These are phyloP conservation scores for Polymixis flavicincta DNA, from an alignment of 2,888 invertebrate species.

Conservation along the genomic window DNA sequence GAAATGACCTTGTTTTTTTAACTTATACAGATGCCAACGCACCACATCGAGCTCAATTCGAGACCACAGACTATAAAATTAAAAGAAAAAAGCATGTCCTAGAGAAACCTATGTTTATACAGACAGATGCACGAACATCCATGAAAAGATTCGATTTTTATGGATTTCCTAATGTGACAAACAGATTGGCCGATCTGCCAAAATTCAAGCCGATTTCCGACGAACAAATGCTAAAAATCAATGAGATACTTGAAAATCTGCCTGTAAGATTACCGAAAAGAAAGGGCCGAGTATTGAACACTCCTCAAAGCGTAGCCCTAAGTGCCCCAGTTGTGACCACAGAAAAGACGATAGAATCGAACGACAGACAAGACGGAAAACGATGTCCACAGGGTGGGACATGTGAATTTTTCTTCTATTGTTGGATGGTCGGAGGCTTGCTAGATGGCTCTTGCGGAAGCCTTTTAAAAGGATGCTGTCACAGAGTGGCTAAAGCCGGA, in stretches of 20 bases:
- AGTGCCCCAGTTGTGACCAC: constrained; percentile 46
- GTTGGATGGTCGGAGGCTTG: constrained; percentile 97
- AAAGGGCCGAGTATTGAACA: constrained; percentile 76
- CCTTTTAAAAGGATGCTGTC: constrained; percentile 96
- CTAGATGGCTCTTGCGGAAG: constrained; percentile 96
- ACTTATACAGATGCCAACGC: constrained; percentile 87
- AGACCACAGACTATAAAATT: constrained; percentile 67
- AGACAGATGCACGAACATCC: constrained; percentile 73
- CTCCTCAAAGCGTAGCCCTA: constrained; percentile 16
- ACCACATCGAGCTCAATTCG: constrained; percentile 85
- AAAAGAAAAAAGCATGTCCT: constrained; percentile 71
- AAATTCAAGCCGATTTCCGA: constrained; percentile 87
- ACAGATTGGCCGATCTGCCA: constrained; percentile 75
- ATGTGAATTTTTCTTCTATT: constrained; percentile 97
- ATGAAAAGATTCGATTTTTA: constrained; percentile 77
- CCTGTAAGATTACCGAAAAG: constrained; percentile 71
- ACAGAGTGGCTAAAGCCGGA: constrained; percentile 93
- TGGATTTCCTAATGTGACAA: constrained; percentile 78
- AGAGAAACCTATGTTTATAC: constrained; percentile 87
- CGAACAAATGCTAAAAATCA: constrained; percentile 83
- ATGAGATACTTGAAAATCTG: constrained; percentile 81
- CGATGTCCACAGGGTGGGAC: constrained; percentile 93
- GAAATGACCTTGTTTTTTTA: constrained; percentile 75
- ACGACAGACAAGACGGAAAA: constrained; percentile 85
- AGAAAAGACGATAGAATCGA: constrained; percentile 53